Conservation (phyloP, 2,888 invertebrate species). For the Spialia ferax region DNA sequence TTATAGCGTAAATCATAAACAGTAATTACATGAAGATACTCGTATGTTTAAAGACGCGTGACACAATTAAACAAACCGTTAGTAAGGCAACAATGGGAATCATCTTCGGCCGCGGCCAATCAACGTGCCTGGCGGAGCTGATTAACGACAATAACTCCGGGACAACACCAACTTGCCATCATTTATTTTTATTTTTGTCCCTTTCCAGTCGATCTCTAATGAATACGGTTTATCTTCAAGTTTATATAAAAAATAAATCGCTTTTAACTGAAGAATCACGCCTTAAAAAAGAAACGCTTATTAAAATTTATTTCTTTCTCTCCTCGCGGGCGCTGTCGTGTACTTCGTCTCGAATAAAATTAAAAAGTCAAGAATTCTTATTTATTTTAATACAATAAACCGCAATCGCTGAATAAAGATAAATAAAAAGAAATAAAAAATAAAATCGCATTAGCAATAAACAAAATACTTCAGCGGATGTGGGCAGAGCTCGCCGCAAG, state of each 20-base stretch:
- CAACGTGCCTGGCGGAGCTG: constrained; percentile 72
- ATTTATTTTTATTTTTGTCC: constrained; percentile 81
- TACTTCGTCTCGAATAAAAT: constrained; percentile 84
- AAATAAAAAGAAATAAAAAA: constrained; percentile 87
- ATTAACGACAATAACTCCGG: constrained; percentile 84
- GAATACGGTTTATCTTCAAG: constrained; percentile 86
- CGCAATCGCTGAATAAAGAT: constrained; percentile 87
- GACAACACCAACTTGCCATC: constrained; percentile 80
- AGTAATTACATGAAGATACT: too few relatives aligned
- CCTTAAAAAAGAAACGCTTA: constrained; percentile 86
- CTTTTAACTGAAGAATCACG: constrained; percentile 87
- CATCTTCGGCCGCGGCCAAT: constrained; percentile 64
- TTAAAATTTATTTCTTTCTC: constrained; percentile 87
- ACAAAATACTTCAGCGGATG: constrained; percentile 87
- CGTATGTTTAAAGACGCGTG: too few relatives aligned
- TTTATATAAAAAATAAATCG: constrained; percentile 86
- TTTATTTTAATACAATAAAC: constrained; percentile 87
- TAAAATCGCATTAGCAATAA: constrained; percentile 87
- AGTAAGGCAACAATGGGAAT: constrained; percentile 71
- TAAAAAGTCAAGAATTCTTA: constrained; percentile 87
- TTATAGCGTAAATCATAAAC: too few relatives aligned
- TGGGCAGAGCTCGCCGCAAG: constrained; percentile 78
- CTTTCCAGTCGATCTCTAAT: constrained; percentile 85
- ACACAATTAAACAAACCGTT: constrained; percentile 68
- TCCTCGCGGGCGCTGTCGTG: constrained; percentile 82